phyloP scores from a whole-genome alignment of 2,888 invertebrate species.

The Trichopria drosophilae region DNA sequence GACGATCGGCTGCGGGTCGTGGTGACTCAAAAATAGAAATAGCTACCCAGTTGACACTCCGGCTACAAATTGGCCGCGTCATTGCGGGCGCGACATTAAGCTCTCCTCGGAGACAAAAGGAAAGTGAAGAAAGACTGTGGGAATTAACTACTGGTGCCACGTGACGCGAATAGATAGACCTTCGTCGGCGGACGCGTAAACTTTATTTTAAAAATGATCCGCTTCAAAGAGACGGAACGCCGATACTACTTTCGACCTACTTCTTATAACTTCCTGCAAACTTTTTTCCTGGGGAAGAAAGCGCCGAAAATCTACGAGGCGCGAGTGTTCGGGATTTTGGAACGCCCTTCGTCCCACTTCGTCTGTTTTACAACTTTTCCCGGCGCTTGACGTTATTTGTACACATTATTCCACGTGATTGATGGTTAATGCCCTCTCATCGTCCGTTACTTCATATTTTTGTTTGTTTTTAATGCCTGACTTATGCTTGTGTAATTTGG shows the following conservation, averaged over 20 bases:
- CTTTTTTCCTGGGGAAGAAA: too few relatives aligned
- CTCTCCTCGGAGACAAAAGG: slow-evolving; percentile 4
- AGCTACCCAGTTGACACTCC: slow-evolving; percentile 52
- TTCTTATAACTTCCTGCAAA: too few relatives aligned
- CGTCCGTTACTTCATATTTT: too few relatives aligned
- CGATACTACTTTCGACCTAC: slow-evolving; percentile 22
- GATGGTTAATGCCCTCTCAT: too few relatives aligned
- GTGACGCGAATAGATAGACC: slow-evolving; percentile 30
- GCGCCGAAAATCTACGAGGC: too few relatives aligned
- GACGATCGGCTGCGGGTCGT: slow-evolving; percentile 28
- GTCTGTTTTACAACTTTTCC: too few relatives aligned
- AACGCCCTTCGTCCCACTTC: too few relatives aligned
- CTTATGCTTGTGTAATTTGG: too few relatives aligned
- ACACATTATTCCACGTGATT: too few relatives aligned
- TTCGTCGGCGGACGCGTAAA: slow-evolving; percentile 22
- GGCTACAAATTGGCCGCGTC: slow-evolving; percentile 57
- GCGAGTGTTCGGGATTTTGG: too few relatives aligned
- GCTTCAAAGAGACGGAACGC: slow-evolving; percentile 23
- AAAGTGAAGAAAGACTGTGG: slow-evolving; percentile 15
- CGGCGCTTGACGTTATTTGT: too few relatives aligned
- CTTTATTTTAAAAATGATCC: slow-evolving; percentile 26
- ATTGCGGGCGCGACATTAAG: slow-evolving; percentile 41
- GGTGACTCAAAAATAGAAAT: slow-evolving; percentile 54
- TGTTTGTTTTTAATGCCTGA: too few relatives aligned
- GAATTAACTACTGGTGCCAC: not conserved